These are phyloP conservation scores for Hestina assimilis DNA, from an alignment of 1,140 invertebrate species.

Conservation along the genomic window DNA sequence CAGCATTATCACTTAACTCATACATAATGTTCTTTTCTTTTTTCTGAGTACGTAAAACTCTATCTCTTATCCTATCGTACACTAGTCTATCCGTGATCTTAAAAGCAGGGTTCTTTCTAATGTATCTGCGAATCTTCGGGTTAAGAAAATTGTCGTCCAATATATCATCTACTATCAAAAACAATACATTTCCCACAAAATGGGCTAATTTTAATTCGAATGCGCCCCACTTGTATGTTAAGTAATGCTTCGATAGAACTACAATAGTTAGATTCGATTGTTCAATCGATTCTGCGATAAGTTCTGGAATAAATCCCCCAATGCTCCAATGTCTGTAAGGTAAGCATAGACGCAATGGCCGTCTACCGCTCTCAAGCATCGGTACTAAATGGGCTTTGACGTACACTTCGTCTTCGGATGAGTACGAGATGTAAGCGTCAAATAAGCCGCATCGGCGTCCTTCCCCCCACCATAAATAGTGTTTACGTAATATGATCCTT, in stretches of 20 bases:
- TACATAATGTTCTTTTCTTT: too few species aligned
- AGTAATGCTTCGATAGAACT: conserved; percentile 89
- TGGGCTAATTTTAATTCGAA: too few species aligned
- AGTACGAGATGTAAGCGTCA: conserved; percentile 94
- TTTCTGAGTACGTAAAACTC: too few species aligned
- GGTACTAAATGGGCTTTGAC: conserved; percentile 84
- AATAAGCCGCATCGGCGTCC: conserved; percentile 74
- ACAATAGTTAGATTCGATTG: conserved; percentile 90
- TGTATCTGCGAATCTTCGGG: too few species aligned
- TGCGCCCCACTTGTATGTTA: too few species aligned
- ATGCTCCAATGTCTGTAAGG: conserved; percentile 90
- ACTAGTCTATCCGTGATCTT: too few species aligned
- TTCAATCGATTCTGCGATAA: conserved; percentile 88
- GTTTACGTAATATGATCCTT: conserved; percentile 15
- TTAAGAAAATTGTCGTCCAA: too few species aligned
- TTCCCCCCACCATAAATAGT: conserved; percentile 73
- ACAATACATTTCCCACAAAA: too few species aligned
- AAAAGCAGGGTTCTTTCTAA: too few species aligned
- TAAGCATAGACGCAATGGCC: conserved; percentile 84
- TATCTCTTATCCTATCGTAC: too few species aligned
- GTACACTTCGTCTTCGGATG: conserved; percentile 88
- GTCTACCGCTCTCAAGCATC: conserved; percentile 81
- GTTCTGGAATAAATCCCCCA: conserved; percentile 87
- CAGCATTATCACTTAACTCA: too few species aligned
- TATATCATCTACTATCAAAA: too few species aligned